These are phyloP conservation scores for zebrafish (Danio rerio) DNA, from an alignment of 2,113 vertebrate species.

Conservation along the genomic window DNA sequence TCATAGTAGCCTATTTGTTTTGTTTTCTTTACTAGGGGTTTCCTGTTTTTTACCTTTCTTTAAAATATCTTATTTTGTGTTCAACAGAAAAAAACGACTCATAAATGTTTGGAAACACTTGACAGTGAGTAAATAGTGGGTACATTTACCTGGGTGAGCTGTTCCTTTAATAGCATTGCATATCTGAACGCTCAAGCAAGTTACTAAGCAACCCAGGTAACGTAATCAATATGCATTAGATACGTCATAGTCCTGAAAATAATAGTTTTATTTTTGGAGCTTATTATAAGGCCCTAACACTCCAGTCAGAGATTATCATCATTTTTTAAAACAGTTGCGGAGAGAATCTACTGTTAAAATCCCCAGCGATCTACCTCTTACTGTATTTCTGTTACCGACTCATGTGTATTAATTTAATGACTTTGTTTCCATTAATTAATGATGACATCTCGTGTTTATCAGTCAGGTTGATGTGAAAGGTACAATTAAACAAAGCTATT, in stretches of 20 bases:
- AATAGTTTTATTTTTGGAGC: too few species aligned
- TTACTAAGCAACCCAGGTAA: not conserved
- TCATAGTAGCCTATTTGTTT: too few species aligned
- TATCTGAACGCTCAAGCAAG: not conserved
- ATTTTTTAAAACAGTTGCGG: not conserved
- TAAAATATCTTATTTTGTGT: too few species aligned
- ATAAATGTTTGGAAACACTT: too few species aligned
- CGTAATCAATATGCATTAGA: not conserved
- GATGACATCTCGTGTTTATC: not conserved
- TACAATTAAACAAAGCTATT: not conserved
- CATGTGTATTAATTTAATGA: constrained; percentile 9
- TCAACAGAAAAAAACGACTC: too few species aligned
- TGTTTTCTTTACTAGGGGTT: too few species aligned
- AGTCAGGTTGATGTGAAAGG: not conserved
- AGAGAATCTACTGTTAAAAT: not conserved
- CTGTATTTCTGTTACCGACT: not conserved
- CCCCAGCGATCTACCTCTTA: not conserved
- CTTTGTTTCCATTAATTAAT: not conserved
- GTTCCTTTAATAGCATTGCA: not conserved
- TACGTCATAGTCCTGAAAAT: not conserved
- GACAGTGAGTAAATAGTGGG: not conserved
- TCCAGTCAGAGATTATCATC: not conserved
- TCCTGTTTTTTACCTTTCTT: too few species aligned
- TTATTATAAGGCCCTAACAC: not conserved
- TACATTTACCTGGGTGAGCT: too few species aligned